phyloP scores from a whole-genome alignment of 1,140 invertebrate genomes.

The Eriosoma lanigerum region DNA sequence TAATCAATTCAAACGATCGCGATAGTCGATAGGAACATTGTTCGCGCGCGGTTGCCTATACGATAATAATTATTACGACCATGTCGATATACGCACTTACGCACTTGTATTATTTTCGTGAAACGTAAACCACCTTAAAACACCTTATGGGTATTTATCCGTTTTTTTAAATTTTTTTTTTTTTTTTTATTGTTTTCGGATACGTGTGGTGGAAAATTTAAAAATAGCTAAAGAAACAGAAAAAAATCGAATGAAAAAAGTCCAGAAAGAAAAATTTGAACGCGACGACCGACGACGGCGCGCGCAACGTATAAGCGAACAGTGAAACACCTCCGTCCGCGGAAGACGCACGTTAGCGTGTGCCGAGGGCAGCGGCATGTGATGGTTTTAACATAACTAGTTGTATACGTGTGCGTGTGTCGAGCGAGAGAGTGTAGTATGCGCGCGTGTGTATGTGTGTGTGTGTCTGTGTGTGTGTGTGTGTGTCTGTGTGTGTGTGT shows the following conservation, averaged over 20 bases:
- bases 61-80: no score
- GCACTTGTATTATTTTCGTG: no score
- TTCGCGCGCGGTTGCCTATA: background rate
- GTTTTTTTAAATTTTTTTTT: no score
- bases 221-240: no score
- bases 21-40: background rate
- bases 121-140: no score
- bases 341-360: constrained; percentile 51
- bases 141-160: no score
- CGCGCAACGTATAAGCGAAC: background rate
- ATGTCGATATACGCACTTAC: no score
- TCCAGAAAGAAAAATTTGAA: no score
- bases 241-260: no score
- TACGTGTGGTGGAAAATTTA: no score
- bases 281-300: background rate
- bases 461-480: constrained; percentile 12
- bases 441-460: background rate
- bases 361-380: constrained; percentile 50
- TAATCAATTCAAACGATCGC: background rate
- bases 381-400: constrained; percentile 44
- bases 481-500: constrained; percentile 24
- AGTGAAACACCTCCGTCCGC: constrained; percentile 47
- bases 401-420: constrained; percentile 12
- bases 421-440: background rate
- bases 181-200: no score